Conservation (phyloP, 2,888 invertebrate species). For the Craniophora ligustri region DNA sequence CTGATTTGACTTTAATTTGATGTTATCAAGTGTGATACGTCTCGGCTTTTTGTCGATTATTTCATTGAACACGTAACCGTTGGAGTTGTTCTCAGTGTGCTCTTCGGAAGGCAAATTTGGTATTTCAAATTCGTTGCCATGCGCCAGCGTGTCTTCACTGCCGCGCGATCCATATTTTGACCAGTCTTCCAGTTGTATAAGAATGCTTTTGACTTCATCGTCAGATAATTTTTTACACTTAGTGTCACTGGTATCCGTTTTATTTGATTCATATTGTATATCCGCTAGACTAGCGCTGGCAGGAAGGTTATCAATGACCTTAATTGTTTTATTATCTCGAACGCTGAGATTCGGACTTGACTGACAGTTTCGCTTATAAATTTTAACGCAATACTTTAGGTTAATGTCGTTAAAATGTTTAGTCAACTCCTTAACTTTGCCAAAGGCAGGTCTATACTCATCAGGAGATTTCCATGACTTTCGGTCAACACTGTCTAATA, state of each 20-base stretch:
- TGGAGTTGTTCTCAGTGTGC: constrained; percentile 62
- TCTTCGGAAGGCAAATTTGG: constrained; percentile 83
- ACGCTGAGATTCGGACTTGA: constrained; percentile 83
- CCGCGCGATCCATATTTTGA: constrained; percentile 84
- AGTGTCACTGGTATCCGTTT: constrained; percentile 72
- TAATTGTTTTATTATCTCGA: constrained; percentile 64
- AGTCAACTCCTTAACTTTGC: constrained; percentile 91
- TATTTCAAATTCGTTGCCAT: constrained; percentile 82
- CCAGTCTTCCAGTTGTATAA: constrained; percentile 85
- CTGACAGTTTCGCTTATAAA: constrained; percentile 80
- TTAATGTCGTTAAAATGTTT: constrained; percentile 90
- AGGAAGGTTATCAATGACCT: constrained; percentile 67
- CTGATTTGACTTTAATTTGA: constrained; percentile 73
- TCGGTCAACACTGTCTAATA: constrained; percentile 76
- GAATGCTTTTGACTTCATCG: constrained; percentile 83
- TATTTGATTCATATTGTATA: constrained; percentile 77
- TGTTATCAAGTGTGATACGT: constrained; percentile 82
- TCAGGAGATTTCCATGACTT: constrained; percentile 92
- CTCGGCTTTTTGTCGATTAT: constrained; percentile 84
- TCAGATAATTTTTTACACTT: constrained; percentile 76
- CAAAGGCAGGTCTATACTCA: constrained; percentile 90
- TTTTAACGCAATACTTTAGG: constrained; percentile 79
- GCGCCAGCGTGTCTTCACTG: constrained; percentile 82
- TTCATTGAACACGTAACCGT: constrained; percentile 83
- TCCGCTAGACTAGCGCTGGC: constrained; percentile 80